Percentiles rank a stretch among this genome's conserved stretches.
Conservation (phyloP, 2,888 invertebrate species). For the Drosophila rellima region DNA sequence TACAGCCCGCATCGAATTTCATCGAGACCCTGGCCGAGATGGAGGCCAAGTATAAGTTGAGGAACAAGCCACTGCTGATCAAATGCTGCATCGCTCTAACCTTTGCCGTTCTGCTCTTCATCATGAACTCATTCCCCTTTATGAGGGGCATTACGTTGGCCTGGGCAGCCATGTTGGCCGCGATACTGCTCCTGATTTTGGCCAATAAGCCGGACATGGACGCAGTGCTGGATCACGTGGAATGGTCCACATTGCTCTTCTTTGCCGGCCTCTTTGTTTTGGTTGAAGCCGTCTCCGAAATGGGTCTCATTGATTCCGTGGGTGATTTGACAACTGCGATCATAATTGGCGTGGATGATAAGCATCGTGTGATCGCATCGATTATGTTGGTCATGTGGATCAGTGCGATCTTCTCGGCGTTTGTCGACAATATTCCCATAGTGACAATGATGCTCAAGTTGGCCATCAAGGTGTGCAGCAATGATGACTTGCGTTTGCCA, state of each 20-base stretch:
- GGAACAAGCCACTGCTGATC: slow-evolving; percentile 90
- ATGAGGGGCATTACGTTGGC: slow-evolving; percentile 91
- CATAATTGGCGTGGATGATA: slow-evolving; percentile 89
- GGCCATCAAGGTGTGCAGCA: slow-evolving; percentile 89
- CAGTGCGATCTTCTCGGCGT: slow-evolving; percentile 92
- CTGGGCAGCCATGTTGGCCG: slow-evolving; percentile 94
- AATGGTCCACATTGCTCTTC: slow-evolving; percentile 96
- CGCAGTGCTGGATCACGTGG: slow-evolving; percentile 92
- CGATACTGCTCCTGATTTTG: slow-evolving; percentile 91
- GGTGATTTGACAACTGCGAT: slow-evolving; percentile 89
- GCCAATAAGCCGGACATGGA: slow-evolving; percentile 92
- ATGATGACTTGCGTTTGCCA: slow-evolving; percentile 90
- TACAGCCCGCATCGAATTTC: slow-evolving; percentile 87
- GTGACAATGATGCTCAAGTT: slow-evolving; percentile 96
- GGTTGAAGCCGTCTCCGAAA: slow-evolving; percentile 93
- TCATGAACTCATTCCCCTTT: slow-evolving; percentile 91
- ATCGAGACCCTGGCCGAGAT: slow-evolving; percentile 87
- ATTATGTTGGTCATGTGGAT: slow-evolving; percentile 93
- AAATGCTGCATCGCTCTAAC: slow-evolving; percentile 90
- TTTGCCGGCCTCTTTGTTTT: slow-evolving; percentile 95
- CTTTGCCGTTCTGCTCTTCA: slow-evolving; percentile 92
- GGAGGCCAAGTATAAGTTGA: slow-evolving; percentile 91
- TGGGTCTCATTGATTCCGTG: slow-evolving; percentile 93
- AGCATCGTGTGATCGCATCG: slow-evolving; percentile 89
- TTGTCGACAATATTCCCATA: slow-evolving; percentile 96